Evolutionary conservation across 2,797 vertebrate species (phyloP), one percentile per base, ranked within the genome.

Genomic region (Gadopsis bispinosus): DNA sequence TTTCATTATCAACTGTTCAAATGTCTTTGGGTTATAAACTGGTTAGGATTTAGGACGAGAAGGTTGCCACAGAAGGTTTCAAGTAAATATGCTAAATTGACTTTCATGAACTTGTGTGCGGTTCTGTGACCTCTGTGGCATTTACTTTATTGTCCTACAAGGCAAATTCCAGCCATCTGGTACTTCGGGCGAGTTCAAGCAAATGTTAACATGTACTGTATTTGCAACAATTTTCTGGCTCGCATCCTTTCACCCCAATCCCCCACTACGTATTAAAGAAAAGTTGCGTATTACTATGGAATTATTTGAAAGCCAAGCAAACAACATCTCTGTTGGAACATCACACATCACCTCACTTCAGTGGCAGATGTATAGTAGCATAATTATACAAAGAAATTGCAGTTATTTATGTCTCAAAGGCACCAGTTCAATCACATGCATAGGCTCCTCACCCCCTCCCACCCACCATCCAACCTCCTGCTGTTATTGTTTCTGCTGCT

Each of bases 341-440:
- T 71, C 79, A 64, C 51, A 71, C 43, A 14, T 51, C 69, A 64
- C 61, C 56, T 56, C 39, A 33, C 83, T 74, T 55, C 72, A 13
- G n/a, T 19, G 53, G 73, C 76, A 88, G 80, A 76, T 85, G 79
- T 75, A 71, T 50, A 60, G 50, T 16, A 1, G 33, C 9, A 56
- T 87, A 75, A 85, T 83, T 71, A 79, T 51, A 62, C 48, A 77
- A 69, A 71, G 79, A 84, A 79, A 84, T 73, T 65, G 75, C 72
- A 48, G 80, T 83, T 84, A 82, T 83, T 89, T 79, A 81, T 73
- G 71, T 83, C 87, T 88, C 63, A 88, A 83, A 89, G 81, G 77
- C 79, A 75, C 29, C 48, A 29, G 56, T 80, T 91, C 87, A 88
- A 90, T 86, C 79, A 82, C 54, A n/a, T 76, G 75, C 68, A 20